Evolutionary conservation across 2,888 invertebrate species (phyloP).

Genomic region (Erebia aethiops): DNA sequence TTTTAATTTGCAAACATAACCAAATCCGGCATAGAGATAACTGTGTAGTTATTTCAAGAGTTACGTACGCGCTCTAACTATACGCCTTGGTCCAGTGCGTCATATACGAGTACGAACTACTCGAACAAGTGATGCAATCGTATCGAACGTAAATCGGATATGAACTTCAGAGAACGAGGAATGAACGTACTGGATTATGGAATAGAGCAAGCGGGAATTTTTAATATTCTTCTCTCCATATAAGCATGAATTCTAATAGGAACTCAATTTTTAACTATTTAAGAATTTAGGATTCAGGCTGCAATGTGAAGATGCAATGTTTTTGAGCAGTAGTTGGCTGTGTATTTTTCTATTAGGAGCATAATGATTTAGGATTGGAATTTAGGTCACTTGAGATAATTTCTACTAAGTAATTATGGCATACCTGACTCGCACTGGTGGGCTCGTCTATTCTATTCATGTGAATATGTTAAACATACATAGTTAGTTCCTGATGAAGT

Average conservation of each 20-base stretch:
- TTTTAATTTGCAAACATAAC: slow-evolving; percentile 5
- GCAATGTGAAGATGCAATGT: background rate
- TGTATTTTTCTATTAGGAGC: background rate
- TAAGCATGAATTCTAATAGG: background rate
- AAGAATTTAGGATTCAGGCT: background rate
- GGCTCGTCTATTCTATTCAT: too few relatives aligned
- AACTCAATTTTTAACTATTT: background rate
- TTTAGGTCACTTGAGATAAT: background rate
- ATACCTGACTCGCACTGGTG: background rate
- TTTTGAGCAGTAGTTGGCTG: background rate
- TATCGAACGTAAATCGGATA: slow-evolving; percentile 41
- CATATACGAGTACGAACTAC: slow-evolving; percentile 51
- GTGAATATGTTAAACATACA: too few relatives aligned
- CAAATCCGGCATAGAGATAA: slow-evolving; percentile 13
- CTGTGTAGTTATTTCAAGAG: slow-evolving; percentile 32
- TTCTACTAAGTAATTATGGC: background rate
- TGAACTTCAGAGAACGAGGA: slow-evolving; percentile 18
- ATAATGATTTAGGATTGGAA: background rate
- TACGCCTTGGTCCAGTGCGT: slow-evolving; percentile 50
- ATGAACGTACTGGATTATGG: slow-evolving; percentile 13
- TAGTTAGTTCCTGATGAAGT: too few relatives aligned
- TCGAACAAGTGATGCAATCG: slow-evolving; percentile 56
- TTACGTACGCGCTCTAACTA: slow-evolving; percentile 18
- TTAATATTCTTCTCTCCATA: background rate
- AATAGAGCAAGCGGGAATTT: background rate